These are phyloP conservation scores for Scatophagus argus DNA, from an alignment of 2,113 vertebrate species.

Conservation along the genomic window DNA sequence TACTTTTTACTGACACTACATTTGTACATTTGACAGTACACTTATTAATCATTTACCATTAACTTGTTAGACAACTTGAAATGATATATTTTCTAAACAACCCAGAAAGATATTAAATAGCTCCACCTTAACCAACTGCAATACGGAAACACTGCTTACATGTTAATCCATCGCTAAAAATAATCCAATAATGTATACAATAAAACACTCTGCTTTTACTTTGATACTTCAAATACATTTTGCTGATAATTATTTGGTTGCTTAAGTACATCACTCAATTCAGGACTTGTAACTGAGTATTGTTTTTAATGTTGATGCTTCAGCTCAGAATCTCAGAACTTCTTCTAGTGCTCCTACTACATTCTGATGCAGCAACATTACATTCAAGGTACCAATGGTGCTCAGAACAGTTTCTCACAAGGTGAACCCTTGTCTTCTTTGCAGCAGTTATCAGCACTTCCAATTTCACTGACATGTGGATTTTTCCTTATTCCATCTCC, in stretches of 20 bases:
- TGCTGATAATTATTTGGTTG: neutral
- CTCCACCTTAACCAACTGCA: neutral
- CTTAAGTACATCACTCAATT: neutral
- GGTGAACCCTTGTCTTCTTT: neutral
- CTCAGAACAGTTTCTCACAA: neutral
- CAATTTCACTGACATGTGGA: neutral
- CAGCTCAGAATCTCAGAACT: too few relatives aligned
- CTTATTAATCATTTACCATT: neutral
- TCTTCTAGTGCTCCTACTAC: neutral
- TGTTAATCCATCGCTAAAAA: neutral
- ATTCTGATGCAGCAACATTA: neutral
- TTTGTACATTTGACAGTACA: neutral
- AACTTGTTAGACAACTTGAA: neutral
- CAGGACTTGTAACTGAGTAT: neutral
- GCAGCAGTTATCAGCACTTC: neutral
- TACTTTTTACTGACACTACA: neutral
- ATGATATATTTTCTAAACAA: neutral
- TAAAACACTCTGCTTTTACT: neutral
- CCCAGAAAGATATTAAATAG: neutral
- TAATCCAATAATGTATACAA: neutral
- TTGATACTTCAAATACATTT: neutral
- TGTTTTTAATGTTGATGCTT: too few relatives aligned
- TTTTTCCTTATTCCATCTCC: neutral
- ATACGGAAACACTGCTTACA: neutral
- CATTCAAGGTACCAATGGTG: neutral